Percentiles rank a stretch among this genome's conserved stretches.
phyloP scores from a whole-genome alignment of 2,797 vertebrate species.

The Potorous gilbertii region DNA sequence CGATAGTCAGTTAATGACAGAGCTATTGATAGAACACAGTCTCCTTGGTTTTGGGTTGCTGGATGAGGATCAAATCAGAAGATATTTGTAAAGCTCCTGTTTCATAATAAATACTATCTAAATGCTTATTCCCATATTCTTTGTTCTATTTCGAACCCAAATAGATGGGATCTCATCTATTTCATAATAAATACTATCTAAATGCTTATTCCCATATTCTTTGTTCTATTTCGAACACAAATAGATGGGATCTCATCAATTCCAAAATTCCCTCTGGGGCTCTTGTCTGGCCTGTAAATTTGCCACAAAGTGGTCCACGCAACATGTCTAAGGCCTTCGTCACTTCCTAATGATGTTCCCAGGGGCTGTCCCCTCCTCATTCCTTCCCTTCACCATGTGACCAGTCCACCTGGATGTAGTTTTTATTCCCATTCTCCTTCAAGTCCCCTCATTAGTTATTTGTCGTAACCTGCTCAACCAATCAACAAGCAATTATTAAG shows the following conservation, averaged over 20 bases:
- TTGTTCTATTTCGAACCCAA: neutral
- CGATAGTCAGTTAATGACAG: neutral
- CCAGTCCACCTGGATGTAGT: neutral
- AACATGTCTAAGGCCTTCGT: neutral
- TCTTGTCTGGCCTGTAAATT: neutral
- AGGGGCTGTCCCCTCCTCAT: neutral
- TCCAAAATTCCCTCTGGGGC: neutral
- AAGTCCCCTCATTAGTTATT: neutral
- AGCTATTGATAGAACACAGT: neutral
- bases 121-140: neutral
- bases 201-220: neutral
- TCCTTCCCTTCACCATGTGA: neutral
- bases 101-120: neutral
- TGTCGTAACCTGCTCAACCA: neutral
- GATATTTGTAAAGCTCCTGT: neutral
- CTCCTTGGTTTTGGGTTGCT: neutral
- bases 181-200: neutral
- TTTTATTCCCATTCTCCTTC: neutral
- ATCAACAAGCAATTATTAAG: neutral
- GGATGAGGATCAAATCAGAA: neutral
- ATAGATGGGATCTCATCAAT: neutral
- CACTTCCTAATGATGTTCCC: neutral
- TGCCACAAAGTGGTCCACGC: neutral
- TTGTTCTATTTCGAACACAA: neutral
- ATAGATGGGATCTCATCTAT: neutral